Base-by-base conservation (phyloP, 2,113 vertebrate genomes). In the Nyctibius bracteatus region DNA sequence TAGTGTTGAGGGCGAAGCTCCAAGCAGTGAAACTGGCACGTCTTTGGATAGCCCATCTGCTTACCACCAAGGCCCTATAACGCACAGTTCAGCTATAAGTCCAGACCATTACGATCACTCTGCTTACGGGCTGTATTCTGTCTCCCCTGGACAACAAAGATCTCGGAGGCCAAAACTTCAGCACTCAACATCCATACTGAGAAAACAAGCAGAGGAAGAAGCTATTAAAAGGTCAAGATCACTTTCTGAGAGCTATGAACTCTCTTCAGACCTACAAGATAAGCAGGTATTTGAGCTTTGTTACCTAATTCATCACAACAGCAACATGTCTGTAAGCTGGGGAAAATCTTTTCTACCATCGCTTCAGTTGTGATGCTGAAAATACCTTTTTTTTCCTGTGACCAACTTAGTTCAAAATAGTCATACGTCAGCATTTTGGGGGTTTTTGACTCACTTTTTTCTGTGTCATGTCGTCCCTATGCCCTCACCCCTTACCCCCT, bases 161-260 rank as follows among this genome's bases (percentile, higher is more conserved):
- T 82, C 97, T 3, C 98, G 99, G 66, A 97, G 99, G 88, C 99
- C 99, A 20, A 99, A 99, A 87, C 99, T 99, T 51, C 99, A 99
- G 97, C 99, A 99, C 96, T 99, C 99, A 2, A 98, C 99, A 52
- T 99, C 99, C 86, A 99, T 99, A 94, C 98, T 99, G 83, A 98
- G 99, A 63, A 99, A 99, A 96, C 99, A 99, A 96, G 99, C 99
- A 0, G 99, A 99, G 97, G 99, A 99, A 78, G 99, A 99, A 88
- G 99, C 99, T 93, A 99, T 99, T 97, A 99, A 99, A 96, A 98
- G 99, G 86, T 99, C 99, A 1, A 97, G 99, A 79, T 99, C 99
- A 0, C 99, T 99, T 84, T 99, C 99, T 2, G 99, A 99, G 98
- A 99, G 99, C 98, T 99, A 99, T 98, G 99, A 99, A 98, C 99